Evolutionary conservation across 1,140 invertebrate species (phyloP).

Genomic region (Dermatophagoides farinae): DNA sequence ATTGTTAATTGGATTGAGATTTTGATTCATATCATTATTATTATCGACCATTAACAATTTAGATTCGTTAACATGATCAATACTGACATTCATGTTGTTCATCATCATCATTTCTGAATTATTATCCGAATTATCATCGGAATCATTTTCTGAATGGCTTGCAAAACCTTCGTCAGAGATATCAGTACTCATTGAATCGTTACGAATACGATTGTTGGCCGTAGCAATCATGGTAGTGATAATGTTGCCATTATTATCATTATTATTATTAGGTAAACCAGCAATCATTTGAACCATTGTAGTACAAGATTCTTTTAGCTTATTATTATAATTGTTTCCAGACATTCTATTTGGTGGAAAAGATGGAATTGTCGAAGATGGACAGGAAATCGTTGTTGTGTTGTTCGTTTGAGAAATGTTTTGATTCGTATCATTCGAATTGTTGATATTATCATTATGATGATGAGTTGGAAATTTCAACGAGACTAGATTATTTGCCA

Average conservation of each 20-base stretch:
- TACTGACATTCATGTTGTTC: neutral
- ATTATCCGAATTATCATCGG: conserved; percentile 63
- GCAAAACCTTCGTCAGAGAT: conserved; percentile 46
- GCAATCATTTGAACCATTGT: too few relatives aligned
- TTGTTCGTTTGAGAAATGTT: neutral
- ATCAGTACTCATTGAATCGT: conserved; percentile 13
- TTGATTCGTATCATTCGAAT: neutral
- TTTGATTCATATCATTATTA: neutral
- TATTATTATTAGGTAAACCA: neutral
- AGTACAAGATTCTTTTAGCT: too few relatives aligned
- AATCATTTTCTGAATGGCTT: conserved; percentile 42
- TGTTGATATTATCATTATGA: neutral
- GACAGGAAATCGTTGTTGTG: too few relatives aligned
- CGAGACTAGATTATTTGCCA: neutral
- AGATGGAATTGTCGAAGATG: too few relatives aligned
- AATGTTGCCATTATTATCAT: neutral
- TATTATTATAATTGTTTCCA: too few relatives aligned
- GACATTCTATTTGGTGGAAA: too few relatives aligned
- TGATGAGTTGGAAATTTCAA: neutral
- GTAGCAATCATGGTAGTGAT: neutral
- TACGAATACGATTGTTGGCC: neutral
- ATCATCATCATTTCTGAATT: conserved; percentile 13
- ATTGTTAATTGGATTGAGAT: too few relatives aligned
- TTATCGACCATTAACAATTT: neutral
- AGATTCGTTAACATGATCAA: neutral